Evolutionary conservation across 1,140 invertebrate genomes (phyloP).

Genomic region (Holotrichia oblita): DNA sequence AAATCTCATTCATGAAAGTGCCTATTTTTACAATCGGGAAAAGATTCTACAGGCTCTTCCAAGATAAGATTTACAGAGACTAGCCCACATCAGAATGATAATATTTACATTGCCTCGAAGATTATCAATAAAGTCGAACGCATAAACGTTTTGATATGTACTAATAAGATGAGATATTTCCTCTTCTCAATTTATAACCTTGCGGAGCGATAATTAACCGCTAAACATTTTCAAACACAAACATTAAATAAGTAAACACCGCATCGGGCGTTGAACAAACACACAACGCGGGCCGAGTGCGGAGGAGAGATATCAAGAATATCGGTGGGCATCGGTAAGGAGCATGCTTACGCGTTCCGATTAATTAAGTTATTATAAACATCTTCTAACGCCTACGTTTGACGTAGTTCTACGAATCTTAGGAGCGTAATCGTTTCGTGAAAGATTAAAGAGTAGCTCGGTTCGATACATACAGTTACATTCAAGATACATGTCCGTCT

Average conservation of each 20-base stretch:
- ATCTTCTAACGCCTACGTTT: background rate
- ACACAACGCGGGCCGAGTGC: background rate
- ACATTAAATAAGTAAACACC: conserved; percentile 16
- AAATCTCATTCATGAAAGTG: background rate
- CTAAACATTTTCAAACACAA: conserved; percentile 13
- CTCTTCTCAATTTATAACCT: background rate
- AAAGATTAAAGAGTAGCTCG: background rate
- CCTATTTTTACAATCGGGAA: background rate
- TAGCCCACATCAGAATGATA: background rate
- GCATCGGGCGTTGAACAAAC: background rate
- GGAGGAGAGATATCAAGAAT: conserved; percentile 1
- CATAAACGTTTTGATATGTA: background rate
- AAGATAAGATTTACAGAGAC: background rate
- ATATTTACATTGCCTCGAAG: background rate
- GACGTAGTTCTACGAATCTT: background rate
- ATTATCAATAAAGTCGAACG: background rate
- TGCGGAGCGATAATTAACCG: conserved; percentile 11
- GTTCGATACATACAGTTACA: no score
- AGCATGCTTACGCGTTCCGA: conserved; percentile 1
- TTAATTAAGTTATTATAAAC: conserved; percentile 18
- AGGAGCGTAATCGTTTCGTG: background rate
- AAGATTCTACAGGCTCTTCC: background rate
- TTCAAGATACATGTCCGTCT: no score
- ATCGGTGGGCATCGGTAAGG: background rate
- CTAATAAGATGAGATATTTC: conserved; percentile 15